These are phyloP conservation scores for Dynastes hyllus DNA, from an alignment of 2,888 invertebrate species.

Conservation along the genomic window DNA sequence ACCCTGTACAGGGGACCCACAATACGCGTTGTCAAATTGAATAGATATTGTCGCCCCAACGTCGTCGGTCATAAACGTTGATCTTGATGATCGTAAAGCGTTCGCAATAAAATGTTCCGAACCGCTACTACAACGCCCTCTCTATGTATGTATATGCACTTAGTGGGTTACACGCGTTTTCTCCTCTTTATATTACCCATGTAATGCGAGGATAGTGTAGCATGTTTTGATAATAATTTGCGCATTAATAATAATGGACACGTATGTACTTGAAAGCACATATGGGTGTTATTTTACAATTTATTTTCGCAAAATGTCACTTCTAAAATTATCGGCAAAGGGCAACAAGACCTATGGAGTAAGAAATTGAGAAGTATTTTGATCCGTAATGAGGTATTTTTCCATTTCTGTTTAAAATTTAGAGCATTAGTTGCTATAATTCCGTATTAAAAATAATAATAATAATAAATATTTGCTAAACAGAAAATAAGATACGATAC, in stretches of 20 bases:
- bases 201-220: not conserved
- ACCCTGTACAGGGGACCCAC: not conserved
- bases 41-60: constrained; percentile 65
- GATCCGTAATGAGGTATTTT: too few relatives aligned
- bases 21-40: constrained; percentile 62
- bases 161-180: not conserved
- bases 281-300: too few relatives aligned
- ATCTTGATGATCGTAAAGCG: constrained; percentile 69
- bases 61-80: constrained; percentile 64
- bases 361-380: too few relatives aligned
- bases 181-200: not conserved
- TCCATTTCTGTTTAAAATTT: too few relatives aligned
- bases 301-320: too few relatives aligned
- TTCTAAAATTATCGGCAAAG: too few relatives aligned
- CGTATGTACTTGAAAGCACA: too few relatives aligned
- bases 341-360: too few relatives aligned
- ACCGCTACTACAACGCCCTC: constrained; percentile 6
- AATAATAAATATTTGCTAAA: too few relatives aligned
- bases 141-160: constrained; percentile 26
- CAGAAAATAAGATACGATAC: too few relatives aligned
- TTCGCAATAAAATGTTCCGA: constrained; percentile 64
- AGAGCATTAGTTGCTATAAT: too few relatives aligned
- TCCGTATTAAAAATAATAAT: too few relatives aligned
- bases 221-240: not conserved
- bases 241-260: not conserved